These are phyloP conservation scores for Atractosteus spatula DNA, from an alignment of 2,113 vertebrate species.

Conservation along the genomic window DNA sequence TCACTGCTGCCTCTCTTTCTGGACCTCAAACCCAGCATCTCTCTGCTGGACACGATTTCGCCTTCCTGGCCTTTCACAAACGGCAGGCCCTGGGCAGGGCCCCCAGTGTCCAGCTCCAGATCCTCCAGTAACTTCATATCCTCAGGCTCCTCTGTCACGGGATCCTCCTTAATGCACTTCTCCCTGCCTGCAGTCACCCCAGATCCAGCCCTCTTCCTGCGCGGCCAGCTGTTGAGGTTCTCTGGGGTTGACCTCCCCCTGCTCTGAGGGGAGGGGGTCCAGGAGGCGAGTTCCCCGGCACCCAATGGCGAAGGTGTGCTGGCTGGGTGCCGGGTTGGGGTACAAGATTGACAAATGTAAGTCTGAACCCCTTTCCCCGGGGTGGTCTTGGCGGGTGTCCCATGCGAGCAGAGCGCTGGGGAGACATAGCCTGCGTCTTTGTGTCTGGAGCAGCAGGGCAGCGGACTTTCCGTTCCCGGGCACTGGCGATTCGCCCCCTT, in stretches of 20 bases:
- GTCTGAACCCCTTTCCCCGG: conserved; percentile 82
- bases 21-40: conserved; percentile 45
- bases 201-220: conserved; percentile 75
- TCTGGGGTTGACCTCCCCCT: conserved; percentile 78
- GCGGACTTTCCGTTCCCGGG: conserved; percentile 58
- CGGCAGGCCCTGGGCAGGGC: conserved; percentile 70
- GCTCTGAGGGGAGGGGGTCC: conserved; percentile 84
- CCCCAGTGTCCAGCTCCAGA: conserved; percentile 82
- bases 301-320: conserved; percentile 64
- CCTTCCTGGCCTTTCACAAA: conserved; percentile 52
- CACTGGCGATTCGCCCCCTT: conserved; percentile 28
- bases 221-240: conserved; percentile 84
- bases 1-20: conserved; percentile 43
- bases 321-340: conserved; percentile 71
- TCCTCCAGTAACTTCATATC: conserved; percentile 58
- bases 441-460: conserved; percentile 58
- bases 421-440: conserved; percentile 69
- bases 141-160: conserved; percentile 32
- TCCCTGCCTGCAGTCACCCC: conserved; percentile 36
- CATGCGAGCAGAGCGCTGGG: conserved; percentile 65
- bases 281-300: conserved; percentile 50
- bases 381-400: conserved; percentile 66
- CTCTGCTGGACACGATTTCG: conserved; percentile 39
- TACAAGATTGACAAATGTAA: conserved; percentile 89
- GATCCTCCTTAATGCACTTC: conserved; percentile 30